These are phyloP conservation scores for Strigamia transsilvanica DNA, from an alignment of 2,888 invertebrate species.

Conservation along the genomic window DNA sequence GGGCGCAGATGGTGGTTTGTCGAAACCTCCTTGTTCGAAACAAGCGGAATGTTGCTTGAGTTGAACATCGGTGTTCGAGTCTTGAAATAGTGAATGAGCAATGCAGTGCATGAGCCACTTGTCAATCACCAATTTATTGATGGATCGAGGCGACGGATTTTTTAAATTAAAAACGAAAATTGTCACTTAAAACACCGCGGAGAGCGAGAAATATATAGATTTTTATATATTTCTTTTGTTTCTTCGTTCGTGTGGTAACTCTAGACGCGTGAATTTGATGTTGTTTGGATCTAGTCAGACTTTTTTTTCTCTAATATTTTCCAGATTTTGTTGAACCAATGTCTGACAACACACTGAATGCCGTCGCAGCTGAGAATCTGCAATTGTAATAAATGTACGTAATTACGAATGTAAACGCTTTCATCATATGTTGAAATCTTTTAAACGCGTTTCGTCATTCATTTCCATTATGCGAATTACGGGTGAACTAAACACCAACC, in stretches of 20 bases:
- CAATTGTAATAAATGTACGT: background rate
- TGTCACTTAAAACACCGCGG: background rate
- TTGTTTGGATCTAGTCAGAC: constrained; percentile 46
- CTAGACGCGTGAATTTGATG: background rate
- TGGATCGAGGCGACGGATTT: background rate
- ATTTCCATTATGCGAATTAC: constrained; percentile 5
- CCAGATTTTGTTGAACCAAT: constrained; percentile 3
- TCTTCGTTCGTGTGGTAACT: background rate
- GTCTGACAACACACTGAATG: constrained; percentile 36
- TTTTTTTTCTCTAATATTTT: background rate
- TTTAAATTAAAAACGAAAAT: background rate
- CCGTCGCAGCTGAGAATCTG: constrained; percentile 31
- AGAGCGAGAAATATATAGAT: background rate
- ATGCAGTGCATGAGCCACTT: constrained; percentile 51
- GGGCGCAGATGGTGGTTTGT: constrained; percentile 44
- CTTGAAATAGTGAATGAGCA: background rate
- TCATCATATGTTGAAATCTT: constrained; percentile 39
- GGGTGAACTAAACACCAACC: background rate
- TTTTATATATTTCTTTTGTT: background rate
- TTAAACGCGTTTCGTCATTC: constrained; percentile 37
- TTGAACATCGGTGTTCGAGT: constrained; percentile 32
- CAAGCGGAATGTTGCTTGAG: constrained; percentile 47
- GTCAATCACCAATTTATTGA: constrained; percentile 2
- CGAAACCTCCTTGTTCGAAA: constrained; percentile 50
- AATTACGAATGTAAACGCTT: constrained; percentile 11